Evolutionary conservation across 2,113 vertebrate genomes (phyloP), one percentile per base, ranked within the genome.

Genomic region (Axis porcinus): DNA sequence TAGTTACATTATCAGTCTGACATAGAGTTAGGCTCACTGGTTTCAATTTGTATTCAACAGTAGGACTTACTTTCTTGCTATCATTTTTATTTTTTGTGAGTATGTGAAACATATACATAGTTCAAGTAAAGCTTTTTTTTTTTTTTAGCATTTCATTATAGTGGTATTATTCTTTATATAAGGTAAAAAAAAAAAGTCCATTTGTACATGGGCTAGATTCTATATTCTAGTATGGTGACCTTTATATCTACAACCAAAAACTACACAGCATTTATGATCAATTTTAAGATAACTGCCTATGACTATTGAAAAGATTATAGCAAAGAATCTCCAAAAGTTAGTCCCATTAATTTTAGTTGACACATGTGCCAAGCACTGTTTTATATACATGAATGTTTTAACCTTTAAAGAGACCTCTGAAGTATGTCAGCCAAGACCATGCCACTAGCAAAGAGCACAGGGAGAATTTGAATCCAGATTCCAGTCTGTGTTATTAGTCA

Each of bases 41-140:
- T 87, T 86, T 89, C 36, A 82, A 92, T 86, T 83, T 97, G 55
- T 90, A 94, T 40, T 96, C 30, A 58, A 14, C 25, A 70, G 74
- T 60, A 84, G 55, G 52, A 79, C 55, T 79, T 95, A 67, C 25
- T 74, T 94, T 92, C 89, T 86, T n/a, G 17, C 47, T 10, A 76
- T 40, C 14, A 62, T 64, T 94, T 94, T 64, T 15, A 36, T 81
- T 70, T 81, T 60, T 92, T 82, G 13, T 89, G 17, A 92, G 85
- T 40, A 85, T n/a, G 27, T 79, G 86, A 83, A 90, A 95, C n/a
- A 89, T 23, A 94, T 2, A 12, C 45, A 36, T 28, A 33, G 11
- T 92, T 79, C 55, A 88, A 74, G 55, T 33, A 85, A 89, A 91
- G 86, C n/a, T 7, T 30, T 82, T 28, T 50, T 7, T 7, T 30